A percentile compares a stretch with the other conserved stretches of the same genome.
Evolutionary conservation across 2,888 invertebrate species (phyloP).

Genomic region (Neoaliturus tenellus): DNA sequence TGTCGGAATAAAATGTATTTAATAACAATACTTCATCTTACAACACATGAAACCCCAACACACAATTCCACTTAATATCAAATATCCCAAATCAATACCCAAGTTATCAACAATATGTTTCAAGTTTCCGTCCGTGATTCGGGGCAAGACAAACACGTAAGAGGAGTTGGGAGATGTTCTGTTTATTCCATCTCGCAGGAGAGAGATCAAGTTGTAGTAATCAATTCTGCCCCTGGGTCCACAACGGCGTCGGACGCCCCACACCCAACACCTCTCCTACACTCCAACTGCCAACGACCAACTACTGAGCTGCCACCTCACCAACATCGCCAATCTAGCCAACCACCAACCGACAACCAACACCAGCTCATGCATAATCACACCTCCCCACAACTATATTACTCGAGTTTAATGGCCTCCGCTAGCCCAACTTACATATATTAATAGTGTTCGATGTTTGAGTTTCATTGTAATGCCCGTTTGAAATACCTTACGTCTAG

Average conservation of each 20-base stretch:
- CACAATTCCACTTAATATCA: too few species aligned
- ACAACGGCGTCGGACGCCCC: background rate
- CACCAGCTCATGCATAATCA: background rate
- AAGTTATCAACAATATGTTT: background rate
- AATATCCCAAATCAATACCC: too few species aligned
- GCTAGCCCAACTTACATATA: background rate
- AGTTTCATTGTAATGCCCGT: too few species aligned
- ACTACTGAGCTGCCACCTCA: background rate
- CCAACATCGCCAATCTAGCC: conserved; percentile 4
- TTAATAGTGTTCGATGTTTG: background rate
- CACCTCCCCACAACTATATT: background rate
- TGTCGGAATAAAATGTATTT: too few species aligned
- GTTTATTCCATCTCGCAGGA: conserved; percentile 12
- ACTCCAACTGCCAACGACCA: background rate
- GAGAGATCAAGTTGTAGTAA: conserved; percentile 33
- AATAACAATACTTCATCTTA: too few species aligned
- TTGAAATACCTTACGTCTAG: too few species aligned
- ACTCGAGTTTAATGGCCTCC: background rate
- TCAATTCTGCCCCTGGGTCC: conserved; percentile 24
- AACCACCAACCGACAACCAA: background rate
- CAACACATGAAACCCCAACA: too few species aligned
- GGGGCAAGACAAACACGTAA: background rate
- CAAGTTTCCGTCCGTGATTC: background rate
- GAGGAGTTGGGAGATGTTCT: conserved; percentile 26
- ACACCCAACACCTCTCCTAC: background rate